A percentile compares a stretch with the other conserved stretches of the same genome.
phyloP scores from a whole-genome alignment of 2,113 vertebrate species.

The Notarius lentiginosus region DNA sequence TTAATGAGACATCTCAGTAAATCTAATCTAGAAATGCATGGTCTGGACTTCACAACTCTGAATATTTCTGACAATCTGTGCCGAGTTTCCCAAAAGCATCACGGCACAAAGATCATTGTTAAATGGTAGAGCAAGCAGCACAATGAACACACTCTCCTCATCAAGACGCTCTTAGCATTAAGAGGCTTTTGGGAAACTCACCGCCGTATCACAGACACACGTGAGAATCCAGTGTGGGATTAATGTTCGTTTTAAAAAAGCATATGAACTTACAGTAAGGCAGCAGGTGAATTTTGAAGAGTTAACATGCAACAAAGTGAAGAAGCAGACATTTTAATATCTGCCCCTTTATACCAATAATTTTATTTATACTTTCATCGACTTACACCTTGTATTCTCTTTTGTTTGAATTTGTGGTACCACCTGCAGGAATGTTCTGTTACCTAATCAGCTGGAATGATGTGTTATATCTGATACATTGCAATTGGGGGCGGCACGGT shows the following conservation, averaged over 20 bases:
- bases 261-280: background rate
- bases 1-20: background rate
- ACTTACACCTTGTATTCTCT: no score
- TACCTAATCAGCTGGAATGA: background rate
- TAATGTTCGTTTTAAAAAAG: background rate
- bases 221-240: background rate
- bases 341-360: background rate
- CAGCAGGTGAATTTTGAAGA: no score
- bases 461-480: background rate
- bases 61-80: background rate
- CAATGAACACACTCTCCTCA: no score
- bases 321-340: no score
- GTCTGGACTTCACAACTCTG: background rate
- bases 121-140: no score
- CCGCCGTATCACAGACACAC: background rate
- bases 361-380: background rate
- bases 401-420: background rate
- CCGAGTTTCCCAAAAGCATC: no score
- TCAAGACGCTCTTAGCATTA: no score
- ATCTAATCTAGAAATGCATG: conserved; percentile 8
- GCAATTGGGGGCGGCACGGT: no score
- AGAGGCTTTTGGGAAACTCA: no score
- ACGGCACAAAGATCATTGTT: no score
- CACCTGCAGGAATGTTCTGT: background rate
- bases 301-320: no score